Evolutionary conservation across 53 echinoderm and acorn worm genomes (phyloP), one percentile per base, ranked within the genome.

Genomic region (Stichopus horrens): DNA sequence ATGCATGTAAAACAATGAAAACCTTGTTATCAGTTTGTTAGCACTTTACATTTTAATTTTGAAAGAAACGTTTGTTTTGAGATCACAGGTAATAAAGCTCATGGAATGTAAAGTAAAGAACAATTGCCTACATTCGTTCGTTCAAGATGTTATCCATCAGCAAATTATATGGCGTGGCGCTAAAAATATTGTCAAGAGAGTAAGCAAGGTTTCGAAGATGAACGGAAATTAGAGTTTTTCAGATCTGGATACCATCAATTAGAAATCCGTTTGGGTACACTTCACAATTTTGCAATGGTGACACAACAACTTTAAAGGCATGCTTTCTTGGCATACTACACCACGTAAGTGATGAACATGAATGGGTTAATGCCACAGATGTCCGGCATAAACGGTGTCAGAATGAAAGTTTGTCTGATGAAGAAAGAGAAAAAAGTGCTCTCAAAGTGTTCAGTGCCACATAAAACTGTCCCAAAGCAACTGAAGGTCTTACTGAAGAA

Each of bases 301-400:
- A 91, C 66, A 13, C 65, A 14, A 19, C 10, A 5, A 63, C 18
- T 0, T 52, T 91, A 65, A 23, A 88, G 7, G 83, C 53, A 8
- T 55, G 4, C 16, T 75, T 88, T 7, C 58, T 22, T 23, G 58
- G 53, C 9, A 79, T 83, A 19, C 52, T 91, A 6, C 88, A 91
- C 65, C 91, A 88, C 54, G 67, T 91, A 4, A 20, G 21, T 7
- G 73, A 91, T 75, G 91, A 91, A 74, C 91, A 91, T 75, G 82
- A 88, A 9, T 91, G 91, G 88, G 57, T 73, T 6, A 21, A 77
- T 20, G 18, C 16, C 21, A 53, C 21, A 0, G 90, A 86, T 86
- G 83, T 88, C 0, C 53, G 88, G 4, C 77, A 54, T 5, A 74
- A 81, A 5, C 22, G 20, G 21, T 86, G 88, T 84, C 16, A 21